Percentiles rank a stretch among this genome's conserved stretches.
These are phyloP conservation scores for Lysandra coridon DNA, from an alignment of 2,888 invertebrate species.

Conservation along the genomic window DNA sequence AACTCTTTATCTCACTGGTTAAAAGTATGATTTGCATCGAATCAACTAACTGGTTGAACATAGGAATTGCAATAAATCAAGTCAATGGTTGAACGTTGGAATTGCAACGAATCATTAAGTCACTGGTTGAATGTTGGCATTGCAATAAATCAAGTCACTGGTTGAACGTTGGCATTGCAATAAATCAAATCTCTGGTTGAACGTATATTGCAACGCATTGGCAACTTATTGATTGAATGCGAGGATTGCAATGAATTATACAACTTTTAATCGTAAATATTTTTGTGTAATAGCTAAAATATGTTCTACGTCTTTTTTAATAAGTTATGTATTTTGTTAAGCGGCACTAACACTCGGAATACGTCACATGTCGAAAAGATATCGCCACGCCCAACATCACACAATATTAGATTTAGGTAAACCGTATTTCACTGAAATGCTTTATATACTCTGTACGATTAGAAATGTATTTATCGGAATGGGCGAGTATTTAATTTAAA, in stretches of 20 bases:
- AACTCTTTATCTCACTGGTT: too few species aligned
- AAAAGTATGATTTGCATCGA: too few species aligned
- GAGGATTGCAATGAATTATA: background rate
- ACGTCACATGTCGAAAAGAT: constrained; percentile 28
- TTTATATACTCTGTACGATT: constrained; percentile 22
- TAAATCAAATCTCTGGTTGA: background rate
- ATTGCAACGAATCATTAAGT: background rate
- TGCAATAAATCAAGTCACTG: background rate
- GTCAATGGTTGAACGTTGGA: too few species aligned
- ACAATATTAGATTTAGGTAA: constrained; percentile 33
- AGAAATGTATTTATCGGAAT: constrained; percentile 20
- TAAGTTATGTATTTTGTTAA: constrained; percentile 29
- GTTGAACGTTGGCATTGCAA: background rate
- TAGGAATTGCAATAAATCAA: too few species aligned
- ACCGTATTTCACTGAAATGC: constrained; percentile 26
- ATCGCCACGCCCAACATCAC: constrained; percentile 30
- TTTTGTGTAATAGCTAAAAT: background rate
- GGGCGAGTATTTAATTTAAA: background rate
- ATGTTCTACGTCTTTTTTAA: constrained; percentile 6
- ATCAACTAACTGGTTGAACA: too few species aligned
- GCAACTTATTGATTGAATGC: background rate
- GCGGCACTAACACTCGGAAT: constrained; percentile 30
- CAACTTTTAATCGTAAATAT: background rate
- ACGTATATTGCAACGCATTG: too few species aligned
- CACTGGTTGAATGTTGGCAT: too few species aligned